A percentile compares a stretch with the other conserved stretches of the same genome.
Conservation (phyloP, 2,113 vertebrate genomes). For the Chrysemys picta region DNA sequence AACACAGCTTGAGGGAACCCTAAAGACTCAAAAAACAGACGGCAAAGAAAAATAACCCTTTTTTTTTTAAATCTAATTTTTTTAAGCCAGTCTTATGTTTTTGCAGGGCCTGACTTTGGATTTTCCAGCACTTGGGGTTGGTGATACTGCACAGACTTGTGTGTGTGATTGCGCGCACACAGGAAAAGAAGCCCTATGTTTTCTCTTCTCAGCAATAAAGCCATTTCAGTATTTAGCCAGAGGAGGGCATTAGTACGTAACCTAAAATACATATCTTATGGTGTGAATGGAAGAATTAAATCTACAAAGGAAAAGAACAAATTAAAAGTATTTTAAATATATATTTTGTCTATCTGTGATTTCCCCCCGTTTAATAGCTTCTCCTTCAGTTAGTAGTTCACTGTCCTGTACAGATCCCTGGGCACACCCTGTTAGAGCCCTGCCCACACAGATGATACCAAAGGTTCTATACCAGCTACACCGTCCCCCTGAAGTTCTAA, state of each 20-base stretch:
- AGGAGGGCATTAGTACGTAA: constrained; percentile 28
- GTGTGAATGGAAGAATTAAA: accelerated
- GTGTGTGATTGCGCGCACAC: background rate
- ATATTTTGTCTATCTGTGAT: background rate
- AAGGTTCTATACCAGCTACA: background rate
- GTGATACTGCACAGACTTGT: background rate
- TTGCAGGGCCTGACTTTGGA: background rate
- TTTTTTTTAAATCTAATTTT: background rate
- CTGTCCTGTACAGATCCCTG: accelerated
- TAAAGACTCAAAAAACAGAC: background rate
- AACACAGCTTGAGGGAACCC: background rate
- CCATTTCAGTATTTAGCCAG: background rate
- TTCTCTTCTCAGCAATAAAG: accelerated
- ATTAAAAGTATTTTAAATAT: background rate
- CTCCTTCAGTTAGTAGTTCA: accelerated
- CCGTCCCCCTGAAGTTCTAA: background rate
- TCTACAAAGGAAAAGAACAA: background rate
- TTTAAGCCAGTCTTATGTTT: background rate
- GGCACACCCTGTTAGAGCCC: accelerated
- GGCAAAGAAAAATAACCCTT: accelerated
- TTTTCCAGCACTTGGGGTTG: background rate
- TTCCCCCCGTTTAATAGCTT: background rate
- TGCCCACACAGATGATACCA: background rate
- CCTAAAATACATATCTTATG: accelerated
- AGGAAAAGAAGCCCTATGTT: background rate